These are phyloP conservation scores for Procambarus virginalis DNA, from an alignment of 1,140 invertebrate species.

Conservation along the genomic window DNA sequence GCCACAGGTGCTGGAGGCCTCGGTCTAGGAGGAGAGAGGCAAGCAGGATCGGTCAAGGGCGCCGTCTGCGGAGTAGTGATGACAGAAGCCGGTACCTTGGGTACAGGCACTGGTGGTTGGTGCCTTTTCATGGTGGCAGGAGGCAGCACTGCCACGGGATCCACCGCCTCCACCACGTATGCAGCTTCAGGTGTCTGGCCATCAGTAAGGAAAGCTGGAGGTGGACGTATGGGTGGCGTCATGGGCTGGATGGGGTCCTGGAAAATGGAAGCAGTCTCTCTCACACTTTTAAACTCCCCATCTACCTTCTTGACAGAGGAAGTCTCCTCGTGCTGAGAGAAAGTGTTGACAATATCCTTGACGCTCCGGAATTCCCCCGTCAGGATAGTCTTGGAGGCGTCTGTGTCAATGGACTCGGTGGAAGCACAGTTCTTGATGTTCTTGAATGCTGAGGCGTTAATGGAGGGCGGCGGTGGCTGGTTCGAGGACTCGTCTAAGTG, in stretches of 20 bases:
- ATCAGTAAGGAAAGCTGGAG: conserved; percentile 60
- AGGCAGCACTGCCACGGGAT: conserved; percentile 68
- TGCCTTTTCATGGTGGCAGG: conserved; percentile 65
- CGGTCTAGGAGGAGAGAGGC: conserved; percentile 16
- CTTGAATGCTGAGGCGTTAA: conserved; percentile 60
- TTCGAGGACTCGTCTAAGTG: conserved; percentile 29
- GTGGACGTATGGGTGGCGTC: conserved; percentile 56
- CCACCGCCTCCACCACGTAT: conserved; percentile 37
- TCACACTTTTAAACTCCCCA: conserved; percentile 62
- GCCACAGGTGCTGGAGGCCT: conserved; percentile 50
- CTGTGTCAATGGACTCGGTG: background rate
- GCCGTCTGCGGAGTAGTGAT: conserved; percentile 20
- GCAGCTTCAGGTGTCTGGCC: background rate
- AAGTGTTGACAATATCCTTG: conserved; percentile 53
- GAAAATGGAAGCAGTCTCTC: conserved; percentile 67
- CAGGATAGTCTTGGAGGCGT: background rate
- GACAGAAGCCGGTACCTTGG: conserved; percentile 29
- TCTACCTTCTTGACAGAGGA: conserved; percentile 29
- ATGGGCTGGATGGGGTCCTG: conserved; percentile 68
- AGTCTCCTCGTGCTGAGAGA: conserved; percentile 58
- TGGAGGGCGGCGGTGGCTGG: conserved; percentile 26
- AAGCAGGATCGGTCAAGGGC: conserved; percentile 10
- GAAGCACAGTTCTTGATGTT: background rate
- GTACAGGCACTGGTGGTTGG: conserved; percentile 40
- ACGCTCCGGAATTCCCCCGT: conserved; percentile 55